Evolutionary conservation across 2,113 vertebrate species (phyloP), one percentile per base, ranked within the genome.

Genomic region (Guaruba guarouba): DNA sequence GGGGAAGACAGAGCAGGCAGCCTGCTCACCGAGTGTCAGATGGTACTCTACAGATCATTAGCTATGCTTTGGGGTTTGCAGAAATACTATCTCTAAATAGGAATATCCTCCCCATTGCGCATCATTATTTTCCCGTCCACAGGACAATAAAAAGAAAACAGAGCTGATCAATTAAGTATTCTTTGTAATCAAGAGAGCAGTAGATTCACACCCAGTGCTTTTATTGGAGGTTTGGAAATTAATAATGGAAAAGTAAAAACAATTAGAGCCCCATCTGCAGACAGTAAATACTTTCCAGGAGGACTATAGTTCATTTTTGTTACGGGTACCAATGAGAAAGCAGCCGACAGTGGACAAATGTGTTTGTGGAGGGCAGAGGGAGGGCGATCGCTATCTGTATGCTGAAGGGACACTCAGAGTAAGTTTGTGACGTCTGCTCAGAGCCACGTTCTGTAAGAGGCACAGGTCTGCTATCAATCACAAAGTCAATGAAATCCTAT

Each of bases 101-200:
- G 20, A 91, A 57, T 62, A 83, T 33, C 63, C 66, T 74, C 67
- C 77, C 62, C 79, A 11, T 8, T 37, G 61, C 74, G 82, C 37
- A 67, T 44, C 23, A 7, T 82, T 88, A 87, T 55, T 67, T 92
- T 68, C 49, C 63, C 14, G 37, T 39, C 31, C 83, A 48, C 59
- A 69, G 19, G 39, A 87, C 35, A 95, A 51, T 8, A 59, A 76
- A 90, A 90, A 92, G 33, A 95, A 85, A 73, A 59, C 7, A 82
- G 63, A 77, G 82, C 37, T 46, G 61, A 93, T 90, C 86, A 73
- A 62, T 44, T 73, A 77, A 83, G 85, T 75, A 46, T 20, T 62
- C 41, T 63, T 54, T 37, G 54, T 39, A 82, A 37, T 49, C 25
- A 73, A 89, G 35, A 17, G 20, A 82, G 19, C 1, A 4, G 46